Evolutionary conservation across 2,797 vertebrate genomes (phyloP), one percentile per base, ranked within the genome.

Genomic region (Squalus acanthias): DNA sequence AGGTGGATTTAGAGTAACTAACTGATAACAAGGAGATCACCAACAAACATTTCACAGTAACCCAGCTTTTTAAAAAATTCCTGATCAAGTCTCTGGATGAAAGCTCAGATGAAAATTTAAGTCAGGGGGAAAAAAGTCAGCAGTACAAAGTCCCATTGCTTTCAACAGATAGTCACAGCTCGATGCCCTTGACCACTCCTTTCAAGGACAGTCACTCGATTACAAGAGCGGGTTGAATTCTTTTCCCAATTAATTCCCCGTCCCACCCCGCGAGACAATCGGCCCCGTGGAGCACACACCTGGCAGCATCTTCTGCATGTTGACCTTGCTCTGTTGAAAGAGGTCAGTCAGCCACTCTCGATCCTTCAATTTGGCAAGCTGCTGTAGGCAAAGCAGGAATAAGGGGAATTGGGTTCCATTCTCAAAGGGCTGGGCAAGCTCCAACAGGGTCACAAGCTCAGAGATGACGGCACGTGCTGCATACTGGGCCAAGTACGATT

Each of bases 231-330:
- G 65, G 2, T 46, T 46, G n/a, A 82, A 39, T 85, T 53, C 39
- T 20, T 46, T 22, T 9, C 63, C n/a, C 22, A 17, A 93, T 63
- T 91, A 15, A 92, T 7, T 39, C 10, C 65, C 1, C 3, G 15
- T 10, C 7, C 22, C 22, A 87, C 6, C 85, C 46, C 10, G 74
- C n/a, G 15, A 82, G 76, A 20, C 5, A 7, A 46, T 39, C 8
- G 65, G 13, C 65, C 65, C 15, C 29, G 26, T 0, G 53, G 22
- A 0, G 5, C 26, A 97, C 98, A 96, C 98, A 99, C 99, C 99
- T 98, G 99, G 99, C 96, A 99, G 98, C 99, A 99, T 99, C 98
- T 99, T 99, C 98, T 99, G 99, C 99, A 99, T 99, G 97, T 99
- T 99, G 98, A 99, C 99, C 98, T 99, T 99, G 98, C 99, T 99